Base-by-base conservation (phyloP, 2,113 vertebrate species). In the Plestiodon gilberti region DNA sequence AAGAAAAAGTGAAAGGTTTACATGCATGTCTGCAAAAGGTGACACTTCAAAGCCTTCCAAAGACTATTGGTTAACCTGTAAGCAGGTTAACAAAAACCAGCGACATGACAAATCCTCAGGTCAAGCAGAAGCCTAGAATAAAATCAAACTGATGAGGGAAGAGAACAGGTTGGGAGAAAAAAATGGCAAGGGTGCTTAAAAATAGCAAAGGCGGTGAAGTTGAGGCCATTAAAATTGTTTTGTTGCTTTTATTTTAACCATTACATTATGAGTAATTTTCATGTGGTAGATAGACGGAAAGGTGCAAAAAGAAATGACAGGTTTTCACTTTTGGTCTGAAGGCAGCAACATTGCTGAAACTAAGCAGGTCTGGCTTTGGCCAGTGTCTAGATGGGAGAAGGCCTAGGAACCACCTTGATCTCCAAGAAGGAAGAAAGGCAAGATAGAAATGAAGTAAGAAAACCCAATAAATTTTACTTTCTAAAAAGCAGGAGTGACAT, bases 371-470 rank as follows among this genome's bases (percentile, higher is more conserved):
- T 57, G 55, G 55, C 11, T 57, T 17, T 57, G 55, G 13, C 10
- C 17, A 57, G 55, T 57, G 55, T 17, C 55, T 15, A 10, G 55
- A 57, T 57, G 17, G 55, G 11, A 57, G 55, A 57, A 13, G 2
- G 17, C 55, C 55, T 14, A 17, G 55, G 55, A 17, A 57, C 55
- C 17, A 17, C 13, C 17, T 57, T 9, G 55, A 48, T 48, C 43
- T 48, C 43, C 43, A 48, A 48, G 4, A 48, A 8, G 43, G 67
- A 33, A 71, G 35, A 38, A 38, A 20, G 70, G 20, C 22, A n/a
- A 22, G 70, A 4, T 71, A 22, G 69, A 81, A 87, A 75, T 67
- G 35, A 83, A n/a, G 4, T 57, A 84, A 82, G 57, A 35, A 88
- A 89, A 52, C 6, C 52, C 55, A 2, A 4, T 28, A 48, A 65